Conservation (phyloP, 1,140 invertebrate genomes). For the Marisa cornuarietis region DNA sequence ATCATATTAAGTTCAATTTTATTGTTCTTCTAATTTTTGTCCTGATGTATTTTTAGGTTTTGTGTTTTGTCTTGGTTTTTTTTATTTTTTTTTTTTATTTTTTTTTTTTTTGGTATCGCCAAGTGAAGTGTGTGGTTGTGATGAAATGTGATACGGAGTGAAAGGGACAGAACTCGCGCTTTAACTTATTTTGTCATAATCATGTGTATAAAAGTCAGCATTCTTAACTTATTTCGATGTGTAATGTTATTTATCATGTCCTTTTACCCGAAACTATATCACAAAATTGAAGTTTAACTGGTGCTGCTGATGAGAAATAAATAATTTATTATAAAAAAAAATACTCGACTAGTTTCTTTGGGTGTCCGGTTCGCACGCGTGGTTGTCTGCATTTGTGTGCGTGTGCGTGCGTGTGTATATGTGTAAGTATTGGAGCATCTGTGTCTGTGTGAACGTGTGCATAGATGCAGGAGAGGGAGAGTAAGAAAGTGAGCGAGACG, state of each 20-base stretch:
- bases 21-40: constrained; percentile 1
- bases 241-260: constrained; percentile 8
- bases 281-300: neutral
- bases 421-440: neutral
- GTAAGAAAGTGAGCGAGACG: too few relatives aligned
- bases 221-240: constrained; percentile 1
- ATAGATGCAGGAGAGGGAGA: neutral
- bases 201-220: constrained; percentile 9
- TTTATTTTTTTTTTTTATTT: neutral
- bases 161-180: neutral
- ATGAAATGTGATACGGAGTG: neutral
- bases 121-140: constrained; percentile 10
- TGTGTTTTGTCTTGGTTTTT: too few relatives aligned
- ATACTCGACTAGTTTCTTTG: neutral
- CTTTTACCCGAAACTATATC: neutral
- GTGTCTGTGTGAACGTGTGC: neutral
- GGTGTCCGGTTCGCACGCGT: neutral
- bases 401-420: too few relatives aligned
- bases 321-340: constrained; percentile 7
- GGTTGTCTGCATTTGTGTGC: neutral
- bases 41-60: neutral
- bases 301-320: constrained; percentile 1
- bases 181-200: constrained; percentile 11
- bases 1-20: neutral
- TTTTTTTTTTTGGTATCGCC: neutral